Conservation (phyloP, 2,113 vertebrate genomes). For the Sander lucioperca region DNA sequence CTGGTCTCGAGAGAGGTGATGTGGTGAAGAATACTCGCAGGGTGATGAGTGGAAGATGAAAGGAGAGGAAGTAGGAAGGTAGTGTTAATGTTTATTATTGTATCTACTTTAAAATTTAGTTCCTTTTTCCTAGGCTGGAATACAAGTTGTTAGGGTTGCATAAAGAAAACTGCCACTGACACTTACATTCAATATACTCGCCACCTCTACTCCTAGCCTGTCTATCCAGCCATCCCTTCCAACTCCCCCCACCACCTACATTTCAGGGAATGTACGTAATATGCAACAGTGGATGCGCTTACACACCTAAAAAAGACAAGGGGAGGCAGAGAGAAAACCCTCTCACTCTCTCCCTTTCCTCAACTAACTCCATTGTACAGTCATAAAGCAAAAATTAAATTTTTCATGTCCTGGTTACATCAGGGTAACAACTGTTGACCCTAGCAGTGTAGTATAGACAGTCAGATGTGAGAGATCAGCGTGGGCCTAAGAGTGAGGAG, state of each 20-base stretch:
- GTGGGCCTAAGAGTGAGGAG: constrained; percentile 69
- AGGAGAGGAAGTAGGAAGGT: constrained; percentile 60
- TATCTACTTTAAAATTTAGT: constrained; percentile 25
- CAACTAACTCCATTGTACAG: constrained; percentile 53
- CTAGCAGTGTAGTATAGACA: constrained; percentile 69
- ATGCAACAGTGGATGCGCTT: constrained; percentile 65
- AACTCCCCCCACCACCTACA: constrained; percentile 44
- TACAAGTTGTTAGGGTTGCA: constrained; percentile 69
- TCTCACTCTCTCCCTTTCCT: constrained; percentile 49
- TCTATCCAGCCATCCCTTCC: constrained; percentile 39
- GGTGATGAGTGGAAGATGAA: constrained; percentile 57
- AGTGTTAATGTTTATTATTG: constrained; percentile 60
- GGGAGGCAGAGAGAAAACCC: constrained; percentile 65
- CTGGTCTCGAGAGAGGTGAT: constrained; percentile 54
- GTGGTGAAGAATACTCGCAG: constrained; percentile 51
- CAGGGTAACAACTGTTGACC: constrained; percentile 59
- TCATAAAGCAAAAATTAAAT: constrained; percentile 63
- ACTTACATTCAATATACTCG: constrained; percentile 63
- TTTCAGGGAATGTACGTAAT: constrained; percentile 79
- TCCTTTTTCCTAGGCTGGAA: constrained; percentile 53
- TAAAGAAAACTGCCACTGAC: constrained; percentile 70
- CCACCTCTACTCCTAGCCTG: constrained; percentile 30
- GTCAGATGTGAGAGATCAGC: constrained; percentile 74
- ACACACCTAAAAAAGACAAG: constrained; percentile 70
- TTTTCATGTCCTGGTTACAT: constrained; percentile 74